Evolutionary conservation across 2,113 vertebrate genomes (phyloP).

Genomic region (Entomyzon cyanotis): DNA sequence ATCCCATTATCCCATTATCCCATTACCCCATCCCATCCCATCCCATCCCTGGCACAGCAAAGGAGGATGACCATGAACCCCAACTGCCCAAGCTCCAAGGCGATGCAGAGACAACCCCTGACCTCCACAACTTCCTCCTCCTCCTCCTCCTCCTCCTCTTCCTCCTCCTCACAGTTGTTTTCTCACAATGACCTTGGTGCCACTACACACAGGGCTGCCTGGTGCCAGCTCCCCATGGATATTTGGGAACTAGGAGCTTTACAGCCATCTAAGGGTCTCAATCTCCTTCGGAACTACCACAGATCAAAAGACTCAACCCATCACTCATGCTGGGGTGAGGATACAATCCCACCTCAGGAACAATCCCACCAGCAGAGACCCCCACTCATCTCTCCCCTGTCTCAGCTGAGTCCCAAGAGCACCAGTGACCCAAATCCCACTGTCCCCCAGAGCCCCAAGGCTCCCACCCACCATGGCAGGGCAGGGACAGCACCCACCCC

Average conservation of each 20-base stretch:
- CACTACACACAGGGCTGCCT: fast-evolving
- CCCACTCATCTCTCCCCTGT: fast-evolving
- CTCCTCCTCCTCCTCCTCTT: not conserved
- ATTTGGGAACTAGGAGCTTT: not conserved
- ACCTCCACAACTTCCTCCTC: not conserved
- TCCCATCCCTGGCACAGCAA: not conserved
- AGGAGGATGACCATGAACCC: not conserved
- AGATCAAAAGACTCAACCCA: not conserved
- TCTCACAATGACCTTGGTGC: too few relatives aligned
- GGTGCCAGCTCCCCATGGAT: not conserved
- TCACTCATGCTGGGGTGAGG: fast-evolving
- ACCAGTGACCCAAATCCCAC: not conserved
- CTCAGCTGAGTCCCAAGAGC: not conserved
- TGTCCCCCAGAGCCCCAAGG: not conserved
- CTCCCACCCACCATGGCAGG: not conserved
- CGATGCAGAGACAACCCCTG: not conserved
- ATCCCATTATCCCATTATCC: too few relatives aligned
- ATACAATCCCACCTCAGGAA: not conserved
- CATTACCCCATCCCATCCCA: too few relatives aligned
- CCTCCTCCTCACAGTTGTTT: not conserved
- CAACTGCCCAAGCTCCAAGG: not conserved
- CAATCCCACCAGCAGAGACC: not conserved
- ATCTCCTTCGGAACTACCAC: not conserved
- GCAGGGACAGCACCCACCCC: fast-evolving
- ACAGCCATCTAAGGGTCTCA: not conserved